These are phyloP conservation scores for Xiphophorus couchianus DNA, from an alignment of 2,113 vertebrate species.

Conservation along the genomic window DNA sequence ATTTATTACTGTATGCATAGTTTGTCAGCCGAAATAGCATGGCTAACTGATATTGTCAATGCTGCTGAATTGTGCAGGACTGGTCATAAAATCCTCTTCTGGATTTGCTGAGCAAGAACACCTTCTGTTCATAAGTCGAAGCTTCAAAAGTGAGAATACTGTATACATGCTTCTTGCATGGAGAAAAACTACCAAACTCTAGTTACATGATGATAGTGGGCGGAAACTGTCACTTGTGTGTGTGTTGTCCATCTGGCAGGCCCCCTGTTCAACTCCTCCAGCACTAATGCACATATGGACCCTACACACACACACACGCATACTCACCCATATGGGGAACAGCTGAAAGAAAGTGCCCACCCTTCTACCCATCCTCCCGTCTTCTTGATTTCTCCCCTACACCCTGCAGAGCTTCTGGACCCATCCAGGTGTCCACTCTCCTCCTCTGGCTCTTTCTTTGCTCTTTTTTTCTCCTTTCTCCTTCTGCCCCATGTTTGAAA, in stretches of 20 bases:
- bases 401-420: constrained; percentile 65
- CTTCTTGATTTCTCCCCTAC: constrained; percentile 38
- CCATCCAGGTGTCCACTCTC: constrained; percentile 74
- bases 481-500: constrained; percentile 17
- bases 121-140: constrained; percentile 19
- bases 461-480: constrained; percentile 13
- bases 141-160: constrained; percentile 38
- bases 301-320: constrained; percentile 37
- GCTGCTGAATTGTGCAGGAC: constrained; percentile 6
- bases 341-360: constrained; percentile 70
- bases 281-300: constrained; percentile 74
- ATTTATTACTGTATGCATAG: not conserved
- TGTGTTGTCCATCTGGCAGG: constrained; percentile 73
- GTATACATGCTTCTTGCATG: constrained; percentile 10
- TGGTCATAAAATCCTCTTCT: not conserved
- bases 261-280: constrained; percentile 76
- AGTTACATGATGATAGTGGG: constrained; percentile 65
- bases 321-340: constrained; percentile 57
- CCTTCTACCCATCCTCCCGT: constrained; percentile 42
- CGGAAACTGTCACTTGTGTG: constrained; percentile 63
- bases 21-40: constrained; percentile 5
- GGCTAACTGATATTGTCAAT: not conserved
- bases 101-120: constrained; percentile 11
- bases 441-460: constrained; percentile 40
- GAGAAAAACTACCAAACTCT: constrained; percentile 40